A percentile compares a stretch with the other conserved stretches of the same genome.
These are phyloP conservation scores for Platorchestia sp. DNA, from an alignment of 1,140 invertebrate genomes.

Conservation along the genomic window DNA sequence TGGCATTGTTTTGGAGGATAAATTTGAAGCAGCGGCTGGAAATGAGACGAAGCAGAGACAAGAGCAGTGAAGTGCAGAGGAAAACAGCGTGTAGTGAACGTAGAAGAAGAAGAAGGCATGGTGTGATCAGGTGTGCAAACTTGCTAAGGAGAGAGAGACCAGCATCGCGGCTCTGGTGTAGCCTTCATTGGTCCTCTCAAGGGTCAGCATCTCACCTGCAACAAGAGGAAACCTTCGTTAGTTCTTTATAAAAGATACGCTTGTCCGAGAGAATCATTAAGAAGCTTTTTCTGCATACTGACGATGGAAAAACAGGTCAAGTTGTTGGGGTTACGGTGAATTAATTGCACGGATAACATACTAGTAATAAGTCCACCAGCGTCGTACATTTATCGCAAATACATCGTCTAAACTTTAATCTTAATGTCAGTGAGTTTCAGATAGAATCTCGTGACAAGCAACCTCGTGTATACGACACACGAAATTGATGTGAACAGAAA, in stretches of 20 bases:
- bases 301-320: too few species aligned
- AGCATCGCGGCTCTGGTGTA: not conserved
- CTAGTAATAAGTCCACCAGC: too few species aligned
- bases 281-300: too few species aligned
- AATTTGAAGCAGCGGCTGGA: not conserved
- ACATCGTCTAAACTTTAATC: too few species aligned
- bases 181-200: slow-evolving; percentile 2
- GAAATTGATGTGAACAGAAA: too few species aligned
- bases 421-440: too few species aligned
- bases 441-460: too few species aligned
- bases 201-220: slow-evolving; percentile 11
- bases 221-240: not conserved
- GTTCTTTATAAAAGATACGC: not conserved
- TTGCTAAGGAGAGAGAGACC: not conserved
- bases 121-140: not conserved
- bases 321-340: too few species aligned
- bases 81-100: not conserved
- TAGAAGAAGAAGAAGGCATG: not conserved
- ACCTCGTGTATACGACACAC: too few species aligned
- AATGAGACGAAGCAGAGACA: not conserved
- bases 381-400: too few species aligned
- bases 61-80: slow-evolving; percentile 1
- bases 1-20: not conserved
- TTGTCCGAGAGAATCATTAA: too few species aligned
- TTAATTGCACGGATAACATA: too few species aligned